phyloP scores from a whole-genome alignment of 2,888 invertebrate genomes.

The Drosophila pegasa region DNA sequence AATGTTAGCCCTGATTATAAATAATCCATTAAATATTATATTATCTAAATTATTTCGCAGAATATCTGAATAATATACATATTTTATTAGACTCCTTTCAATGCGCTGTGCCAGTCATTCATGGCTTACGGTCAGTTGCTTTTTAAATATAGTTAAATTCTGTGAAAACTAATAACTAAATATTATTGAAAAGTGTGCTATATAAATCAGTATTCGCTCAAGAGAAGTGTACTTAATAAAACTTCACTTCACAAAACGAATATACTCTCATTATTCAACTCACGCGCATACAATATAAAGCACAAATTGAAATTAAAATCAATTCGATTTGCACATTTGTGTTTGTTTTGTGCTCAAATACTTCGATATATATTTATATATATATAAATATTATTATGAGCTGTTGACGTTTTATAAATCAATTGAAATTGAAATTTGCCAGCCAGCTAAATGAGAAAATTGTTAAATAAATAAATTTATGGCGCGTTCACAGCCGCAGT shows the following conservation, averaged over 20 bases:
- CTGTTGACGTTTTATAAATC: slow-evolving; percentile 78
- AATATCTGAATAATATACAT: too few relatives aligned
- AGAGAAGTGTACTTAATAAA: too few relatives aligned
- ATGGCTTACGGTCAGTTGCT: too few relatives aligned
- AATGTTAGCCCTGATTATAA: too few relatives aligned
- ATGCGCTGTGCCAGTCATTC: too few relatives aligned
- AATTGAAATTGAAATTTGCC: slow-evolving; percentile 73
- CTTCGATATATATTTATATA: not conserved
- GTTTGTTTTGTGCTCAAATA: slow-evolving; percentile 13
- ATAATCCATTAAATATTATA: too few relatives aligned
- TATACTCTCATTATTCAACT: not conserved
- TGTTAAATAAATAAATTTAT: slow-evolving; percentile 67
- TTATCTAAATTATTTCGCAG: too few relatives aligned
- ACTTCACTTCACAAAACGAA: not conserved
- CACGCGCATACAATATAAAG: slow-evolving; percentile 18
- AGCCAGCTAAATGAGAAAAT: slow-evolving; percentile 59
- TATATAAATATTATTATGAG: slow-evolving; percentile 45
- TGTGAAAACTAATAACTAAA: too few relatives aligned
- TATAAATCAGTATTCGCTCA: too few relatives aligned
- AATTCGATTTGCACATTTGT: slow-evolving; percentile 53
- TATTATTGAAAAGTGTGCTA: too few relatives aligned
- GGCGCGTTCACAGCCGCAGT: slow-evolving; percentile 34
- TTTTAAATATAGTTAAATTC: too few relatives aligned
- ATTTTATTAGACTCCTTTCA: too few relatives aligned
- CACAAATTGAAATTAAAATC: slow-evolving; percentile 48